A percentile compares a stretch with the other conserved stretches of the same genome.
phyloP scores from a whole-genome alignment of 2,797 vertebrate species.

The Galago senegalensis region DNA sequence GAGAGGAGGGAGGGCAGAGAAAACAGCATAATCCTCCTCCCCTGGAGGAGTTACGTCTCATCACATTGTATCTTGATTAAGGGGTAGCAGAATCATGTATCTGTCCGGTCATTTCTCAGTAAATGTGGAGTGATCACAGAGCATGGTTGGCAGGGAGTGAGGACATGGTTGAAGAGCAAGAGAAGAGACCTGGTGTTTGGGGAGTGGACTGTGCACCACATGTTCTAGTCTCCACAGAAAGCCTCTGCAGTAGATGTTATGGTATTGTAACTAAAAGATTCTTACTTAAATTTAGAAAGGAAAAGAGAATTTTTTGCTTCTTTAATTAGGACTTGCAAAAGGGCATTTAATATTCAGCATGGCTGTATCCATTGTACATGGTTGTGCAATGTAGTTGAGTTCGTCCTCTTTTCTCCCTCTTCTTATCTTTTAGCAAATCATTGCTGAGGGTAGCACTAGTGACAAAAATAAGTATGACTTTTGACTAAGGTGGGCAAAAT shows the following conservation, averaged over 20 bases:
- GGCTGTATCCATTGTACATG: neutral
- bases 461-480: slow-evolving; percentile 42
- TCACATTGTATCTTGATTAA: neutral
- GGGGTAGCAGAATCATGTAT: neutral
- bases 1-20: neutral
- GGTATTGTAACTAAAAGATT: neutral
- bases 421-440: slow-evolving; percentile 32
- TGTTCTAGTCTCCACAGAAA: slow-evolving; percentile 31
- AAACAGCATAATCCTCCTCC: neutral
- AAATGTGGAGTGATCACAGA: slow-evolving; percentile 50
- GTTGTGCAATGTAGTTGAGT: neutral
- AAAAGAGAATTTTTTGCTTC: slow-evolving; percentile 39
- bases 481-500: slow-evolving; percentile 44
- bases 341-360: slow-evolving; percentile 7
- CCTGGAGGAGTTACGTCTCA: slow-evolving; percentile 12
- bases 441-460: neutral
- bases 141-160: neutral
- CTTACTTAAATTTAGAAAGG: slow-evolving; percentile 48
- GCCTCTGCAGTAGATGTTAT: neutral
- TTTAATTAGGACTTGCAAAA: slow-evolving; percentile 48
- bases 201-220: neutral
- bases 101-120: neutral
- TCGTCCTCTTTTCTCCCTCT: neutral
- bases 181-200: slow-evolving; percentile 33
- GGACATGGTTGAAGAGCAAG: neutral